Evolutionary conservation across 2,888 invertebrate genomes (phyloP).

Genomic region (Cetonia aurata): DNA sequence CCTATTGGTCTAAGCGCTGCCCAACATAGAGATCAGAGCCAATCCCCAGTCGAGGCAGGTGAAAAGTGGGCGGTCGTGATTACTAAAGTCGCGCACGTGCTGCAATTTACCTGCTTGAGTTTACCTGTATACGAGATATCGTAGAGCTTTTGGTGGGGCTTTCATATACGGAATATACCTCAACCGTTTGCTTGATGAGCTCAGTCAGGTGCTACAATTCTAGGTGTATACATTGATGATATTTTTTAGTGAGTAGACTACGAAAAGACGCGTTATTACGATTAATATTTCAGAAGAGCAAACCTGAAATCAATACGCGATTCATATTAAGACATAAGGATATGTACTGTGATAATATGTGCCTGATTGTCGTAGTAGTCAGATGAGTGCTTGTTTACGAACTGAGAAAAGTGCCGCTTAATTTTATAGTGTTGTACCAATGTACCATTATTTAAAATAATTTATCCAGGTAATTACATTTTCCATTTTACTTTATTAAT

Average conservation of each 20-base stretch:
- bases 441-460: conserved; percentile 10
- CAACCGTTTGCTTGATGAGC: conserved; percentile 51
- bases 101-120: conserved; percentile 52
- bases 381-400: conserved; percentile 21
- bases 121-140: conserved; percentile 50
- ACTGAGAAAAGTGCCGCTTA: conserved; percentile 34
- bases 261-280: conserved; percentile 20
- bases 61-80: conserved; percentile 54
- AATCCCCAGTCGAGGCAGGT: conserved; percentile 52
- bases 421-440: conserved; percentile 25
- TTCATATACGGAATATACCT: conserved; percentile 51
- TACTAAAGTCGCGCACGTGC: conserved; percentile 54
- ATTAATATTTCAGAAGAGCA: conserved; percentile 1
- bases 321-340: conserved; percentile 13
- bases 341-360: conserved; percentile 43
- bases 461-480: conserved; percentile 22
- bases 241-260: conserved; percentile 19
- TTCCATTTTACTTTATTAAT: no score
- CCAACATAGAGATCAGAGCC: conserved; percentile 49
- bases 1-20: conserved; percentile 47
- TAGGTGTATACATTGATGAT: conserved; percentile 46
- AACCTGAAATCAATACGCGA: conserved; percentile 12
- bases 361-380: conserved; percentile 36
- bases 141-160: conserved; percentile 48
- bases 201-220: conserved; percentile 56